Evolutionary conservation across 2,888 invertebrate species (phyloP), one percentile per base, ranked within the genome.

Genomic region (Steinernema carpocapsae): DNA sequence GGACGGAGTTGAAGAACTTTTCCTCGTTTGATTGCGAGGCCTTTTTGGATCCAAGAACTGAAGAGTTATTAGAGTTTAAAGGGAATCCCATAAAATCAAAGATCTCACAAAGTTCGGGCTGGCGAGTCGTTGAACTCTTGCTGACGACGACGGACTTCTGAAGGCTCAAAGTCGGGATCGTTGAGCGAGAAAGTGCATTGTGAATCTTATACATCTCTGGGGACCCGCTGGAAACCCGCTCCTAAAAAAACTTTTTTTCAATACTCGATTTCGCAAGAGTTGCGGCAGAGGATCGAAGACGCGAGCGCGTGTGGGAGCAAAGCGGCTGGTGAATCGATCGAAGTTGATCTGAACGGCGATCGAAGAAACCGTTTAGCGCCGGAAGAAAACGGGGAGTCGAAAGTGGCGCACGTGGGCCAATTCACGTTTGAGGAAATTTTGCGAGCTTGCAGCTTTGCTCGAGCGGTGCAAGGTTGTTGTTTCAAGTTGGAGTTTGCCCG

Each of bases 91-190:
- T 4, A 48, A 48, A 48, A 48, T 48, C 2, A 14, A 3, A 4
- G n/a, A 7, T 48, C 64, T 26, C 29, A 64, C 64, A 64, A 29
- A 64, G 64, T 29, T 64, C 37, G 10, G 32, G 64, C 12, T 64
- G 29, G 10, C 64, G 64, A 32, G 2, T 64, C 32, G 10, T 64
- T 1, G 64, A 32, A 26, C n/a, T 64, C 17, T n/a, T 64, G 14
- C 29, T 6, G 17, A 64, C 29, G 12, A 64, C 64, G 29, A 64
- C 29, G 17, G 64, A 64, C 64, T 64, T 64, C 64, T 64, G 64
- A 17, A 64, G n/a, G 19, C 64, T 64, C 3, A 64, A 64, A 29
- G 29, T 37, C 17, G 64, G 32, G 37, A 64, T 64, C 29, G 64
- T n/a, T 26, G 64, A 29, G 32, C 64, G 64, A 17, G 64, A 29